Percentiles rank a stretch among this genome's conserved stretches.
phyloP scores from a whole-genome alignment of 2,888 invertebrate genomes.

The Tenthredo livida region DNA sequence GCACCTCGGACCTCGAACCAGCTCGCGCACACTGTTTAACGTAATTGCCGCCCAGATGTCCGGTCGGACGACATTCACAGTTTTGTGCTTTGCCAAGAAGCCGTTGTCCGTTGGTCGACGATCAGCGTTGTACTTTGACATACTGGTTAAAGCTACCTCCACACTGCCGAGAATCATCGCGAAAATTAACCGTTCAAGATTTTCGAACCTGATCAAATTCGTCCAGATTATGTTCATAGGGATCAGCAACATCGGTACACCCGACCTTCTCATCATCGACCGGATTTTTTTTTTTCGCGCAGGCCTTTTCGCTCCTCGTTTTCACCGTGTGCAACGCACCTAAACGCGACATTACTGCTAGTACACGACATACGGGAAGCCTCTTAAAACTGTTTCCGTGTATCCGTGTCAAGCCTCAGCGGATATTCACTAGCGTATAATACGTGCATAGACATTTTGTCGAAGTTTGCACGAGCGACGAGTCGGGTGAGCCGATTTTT shows the following conservation, averaged over 20 bases:
- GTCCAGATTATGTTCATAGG: not conserved
- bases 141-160: slow-evolving; percentile 2
- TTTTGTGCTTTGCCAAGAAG: slow-evolving; percentile 34
- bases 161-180: not conserved
- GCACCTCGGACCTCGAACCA: slow-evolving; percentile 23
- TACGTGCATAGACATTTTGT: not conserved
- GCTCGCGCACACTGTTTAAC: slow-evolving; percentile 24
- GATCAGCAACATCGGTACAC: not conserved
- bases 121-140: not conserved
- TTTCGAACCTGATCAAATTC: not conserved
- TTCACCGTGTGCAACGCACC: slow-evolving; percentile 19
- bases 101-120: slow-evolving; percentile 26
- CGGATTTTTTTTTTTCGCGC: not conserved
- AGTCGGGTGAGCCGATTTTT: not conserved
- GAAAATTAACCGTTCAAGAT: not conserved
- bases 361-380: slow-evolving; percentile 63
- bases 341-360: slow-evolving; percentile 18
- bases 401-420: slow-evolving; percentile 52
- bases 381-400: slow-evolving; percentile 71
- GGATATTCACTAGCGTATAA: slow-evolving; percentile 2
- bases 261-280: not conserved
- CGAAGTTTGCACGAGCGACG: not conserved
- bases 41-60: slow-evolving; percentile 52
- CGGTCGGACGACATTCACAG: slow-evolving; percentile 47
- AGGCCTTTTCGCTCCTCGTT: not conserved